Evolutionary conservation across 2,113 vertebrate genomes (phyloP), one percentile per base, ranked within the genome.

Genomic region (Nothoprocta perdicaria): DNA sequence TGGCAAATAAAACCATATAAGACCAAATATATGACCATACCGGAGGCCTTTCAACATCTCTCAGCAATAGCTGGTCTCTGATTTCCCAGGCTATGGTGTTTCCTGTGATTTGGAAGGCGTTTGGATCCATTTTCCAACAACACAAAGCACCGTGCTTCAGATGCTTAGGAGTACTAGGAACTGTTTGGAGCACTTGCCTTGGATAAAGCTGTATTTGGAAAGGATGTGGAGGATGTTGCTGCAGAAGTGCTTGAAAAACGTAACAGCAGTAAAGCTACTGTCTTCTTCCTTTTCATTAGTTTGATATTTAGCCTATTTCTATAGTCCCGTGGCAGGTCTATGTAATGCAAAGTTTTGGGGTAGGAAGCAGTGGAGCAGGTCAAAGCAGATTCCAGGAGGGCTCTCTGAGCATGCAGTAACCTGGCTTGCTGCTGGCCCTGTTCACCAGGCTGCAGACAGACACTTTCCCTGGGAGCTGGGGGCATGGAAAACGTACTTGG

Each of bases 381-480:
- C 53, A 5, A 52, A 68, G 27, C 52, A 14, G 4, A 53, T 8
- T 27, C 52, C 24, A 53, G 24, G 52, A 27, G 23, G 50, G 7
- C 27, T 41, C 63, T 31, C 18, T 0, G 38, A 23, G 27, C 9
- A 68, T 62, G 2, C 1, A 73, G 23, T 14, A 62, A 29, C 46
- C 91, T 86, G 91, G 85, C 91, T n/a, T 62, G 2, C 84, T 66
- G 91, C 88, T 48, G 3, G 26, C 84, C 27, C 41, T 11, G 84
- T 43, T 73, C 62, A 26, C 63, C 76, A 68, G 22, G 3, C 85
- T 23, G 5, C 2, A 8, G 41, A 79, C 63, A 84, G 38, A 76
- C 77, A 93, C 77, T 86, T 93, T 60, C 85, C 91, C 82, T 50
- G 74, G 69, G 65, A 80, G 88, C 88, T 55, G 40, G 16, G 5